A percentile compares a stretch with the other conserved stretches of the same genome.
Conservation (phyloP, 2,113 vertebrate genomes). For the Petrocephalus zakoni region DNA sequence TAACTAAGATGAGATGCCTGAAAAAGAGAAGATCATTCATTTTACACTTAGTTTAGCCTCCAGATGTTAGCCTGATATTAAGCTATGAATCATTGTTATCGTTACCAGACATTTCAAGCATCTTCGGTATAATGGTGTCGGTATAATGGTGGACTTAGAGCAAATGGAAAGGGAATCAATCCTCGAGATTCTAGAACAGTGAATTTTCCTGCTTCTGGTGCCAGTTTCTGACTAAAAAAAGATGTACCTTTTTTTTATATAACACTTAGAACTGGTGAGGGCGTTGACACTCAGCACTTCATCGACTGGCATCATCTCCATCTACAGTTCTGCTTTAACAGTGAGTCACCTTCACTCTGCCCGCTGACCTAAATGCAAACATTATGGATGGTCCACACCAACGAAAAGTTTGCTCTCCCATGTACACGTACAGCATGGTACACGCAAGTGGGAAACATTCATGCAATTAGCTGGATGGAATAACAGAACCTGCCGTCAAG, state of each 20-base stretch:
- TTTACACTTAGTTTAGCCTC: background rate
- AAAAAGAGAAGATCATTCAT: constrained; percentile 2
- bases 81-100: background rate
- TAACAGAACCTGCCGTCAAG: background rate
- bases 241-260: background rate
- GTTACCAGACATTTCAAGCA: background rate
- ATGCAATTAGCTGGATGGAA: background rate
- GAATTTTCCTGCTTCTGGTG: background rate
- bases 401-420: background rate
- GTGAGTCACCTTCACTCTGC: background rate
- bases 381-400: background rate
- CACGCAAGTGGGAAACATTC: no score
- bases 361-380: background rate
- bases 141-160: no score
- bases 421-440: background rate
- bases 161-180: background rate
- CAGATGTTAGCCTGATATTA: background rate
- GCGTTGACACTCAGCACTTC: background rate
- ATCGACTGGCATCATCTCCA: background rate
- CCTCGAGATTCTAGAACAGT: background rate
- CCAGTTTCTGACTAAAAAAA: background rate
- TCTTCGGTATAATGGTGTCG: background rate
- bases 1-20: background rate
- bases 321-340: background rate
- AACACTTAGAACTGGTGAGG: background rate